Evolutionary conservation across 64 coral and sea anemone genomes (phyloP).

Genomic region (Actinia equina): DNA sequence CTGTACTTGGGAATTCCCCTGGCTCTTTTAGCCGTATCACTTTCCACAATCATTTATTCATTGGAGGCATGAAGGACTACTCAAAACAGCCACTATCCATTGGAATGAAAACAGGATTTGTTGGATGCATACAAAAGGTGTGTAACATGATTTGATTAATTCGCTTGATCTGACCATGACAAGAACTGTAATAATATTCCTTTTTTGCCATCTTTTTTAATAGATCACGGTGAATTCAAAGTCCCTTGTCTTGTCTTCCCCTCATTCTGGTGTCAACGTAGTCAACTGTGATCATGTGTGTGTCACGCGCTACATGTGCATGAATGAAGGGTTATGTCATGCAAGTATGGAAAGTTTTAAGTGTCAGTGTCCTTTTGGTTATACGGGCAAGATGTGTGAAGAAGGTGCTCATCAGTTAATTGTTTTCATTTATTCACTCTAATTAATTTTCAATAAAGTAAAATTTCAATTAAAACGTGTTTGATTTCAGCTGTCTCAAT

Average conservation of each 20-base stretch:
- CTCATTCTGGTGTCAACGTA: slow-evolving; percentile 22
- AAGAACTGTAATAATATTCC: neutral
- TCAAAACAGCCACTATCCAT: neutral
- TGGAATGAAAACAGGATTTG: neutral
- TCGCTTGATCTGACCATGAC: too few relatives aligned
- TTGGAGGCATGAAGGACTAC: slow-evolving; percentile 23
- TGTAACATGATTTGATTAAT: too few relatives aligned
- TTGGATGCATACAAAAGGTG: slow-evolving; percentile 31
- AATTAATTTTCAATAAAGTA: too few relatives aligned
- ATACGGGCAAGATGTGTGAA: slow-evolving; percentile 25
- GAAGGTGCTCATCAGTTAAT: neutral
- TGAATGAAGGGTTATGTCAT: slow-evolving; percentile 17
- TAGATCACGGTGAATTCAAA: neutral
- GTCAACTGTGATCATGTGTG: slow-evolving; percentile 31
- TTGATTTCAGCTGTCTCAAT: neutral
- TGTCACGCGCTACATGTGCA: slow-evolving; percentile 8
- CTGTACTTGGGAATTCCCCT: slow-evolving; percentile 4
- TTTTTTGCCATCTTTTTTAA: neutral
- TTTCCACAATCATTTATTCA: neutral
- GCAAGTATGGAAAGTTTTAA: slow-evolving; percentile 10
- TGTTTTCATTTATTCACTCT: neutral
- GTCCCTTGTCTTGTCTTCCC: neutral
- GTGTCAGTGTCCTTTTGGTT: slow-evolving; percentile 24
- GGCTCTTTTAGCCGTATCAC: neutral
- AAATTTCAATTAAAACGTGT: neutral